Percentiles rank a stretch among this genome's conserved stretches.
Evolutionary conservation across 2,113 vertebrate species (phyloP).

Genomic region (Myotis brandtii): DNA sequence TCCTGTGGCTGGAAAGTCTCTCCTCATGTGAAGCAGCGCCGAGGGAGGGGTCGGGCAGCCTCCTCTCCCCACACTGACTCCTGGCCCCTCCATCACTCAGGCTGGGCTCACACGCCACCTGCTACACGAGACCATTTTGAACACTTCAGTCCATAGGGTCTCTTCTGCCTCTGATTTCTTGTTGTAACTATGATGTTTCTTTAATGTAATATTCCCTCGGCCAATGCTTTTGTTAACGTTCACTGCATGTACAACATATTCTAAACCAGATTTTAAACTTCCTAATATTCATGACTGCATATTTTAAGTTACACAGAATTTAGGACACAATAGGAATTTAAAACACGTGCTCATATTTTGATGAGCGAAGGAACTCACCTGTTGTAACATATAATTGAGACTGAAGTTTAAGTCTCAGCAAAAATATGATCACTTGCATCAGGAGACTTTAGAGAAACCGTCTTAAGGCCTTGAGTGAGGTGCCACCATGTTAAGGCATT

Average conservation of each 20-base stretch:
- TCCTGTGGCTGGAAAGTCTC: not conserved
- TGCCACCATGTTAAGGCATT: not conserved
- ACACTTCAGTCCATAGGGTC: not conserved
- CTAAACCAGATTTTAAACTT: not conserved
- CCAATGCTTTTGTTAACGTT: not conserved
- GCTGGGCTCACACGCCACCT: rapidly evolving
- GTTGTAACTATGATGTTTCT: not conserved
- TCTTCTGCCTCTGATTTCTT: not conserved
- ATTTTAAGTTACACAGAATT: not conserved
- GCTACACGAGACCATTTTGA: rapidly evolving
- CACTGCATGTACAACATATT: not conserved
- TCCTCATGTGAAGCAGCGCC: not conserved
- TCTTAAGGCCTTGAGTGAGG: not conserved
- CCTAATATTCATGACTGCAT: not conserved
- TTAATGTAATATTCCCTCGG: rapidly evolving
- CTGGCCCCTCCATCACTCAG: not conserved
- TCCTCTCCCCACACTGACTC: not conserved
- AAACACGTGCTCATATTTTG: not conserved
- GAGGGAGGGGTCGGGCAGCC: rapidly evolving
- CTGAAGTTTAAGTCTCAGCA: not conserved
- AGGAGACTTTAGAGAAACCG: not conserved
- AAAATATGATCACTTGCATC: rapidly evolving
- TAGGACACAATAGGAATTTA: not conserved
- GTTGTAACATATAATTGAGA: not conserved
- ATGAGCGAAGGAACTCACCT: not conserved